Evolutionary conservation across 2,113 vertebrate genomes (phyloP).

Genomic region (Nicator chloris): DNA sequence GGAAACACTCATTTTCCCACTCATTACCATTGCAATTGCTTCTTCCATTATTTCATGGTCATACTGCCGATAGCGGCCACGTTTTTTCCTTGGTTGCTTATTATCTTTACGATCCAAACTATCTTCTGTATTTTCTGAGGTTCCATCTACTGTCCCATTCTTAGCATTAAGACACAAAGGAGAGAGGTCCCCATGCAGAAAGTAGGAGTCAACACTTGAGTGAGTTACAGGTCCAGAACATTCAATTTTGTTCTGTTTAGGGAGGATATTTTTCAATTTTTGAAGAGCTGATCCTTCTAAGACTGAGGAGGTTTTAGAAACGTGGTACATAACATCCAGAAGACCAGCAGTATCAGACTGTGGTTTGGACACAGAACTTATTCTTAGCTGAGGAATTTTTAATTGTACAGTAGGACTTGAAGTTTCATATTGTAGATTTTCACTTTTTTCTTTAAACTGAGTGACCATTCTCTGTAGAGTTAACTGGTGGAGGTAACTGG

Average conservation of each 20-base stretch:
- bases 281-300: constrained; percentile 85
- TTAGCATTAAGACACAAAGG: constrained; percentile 89
- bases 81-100: constrained; percentile 97
- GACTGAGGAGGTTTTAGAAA: constrained; percentile 84
- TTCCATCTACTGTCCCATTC: constrained; percentile 86
- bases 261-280: constrained; percentile 90
- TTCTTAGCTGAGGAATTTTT: constrained; percentile 91
- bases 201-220: constrained; percentile 85
- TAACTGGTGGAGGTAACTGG: constrained; percentile 93
- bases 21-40: constrained; percentile 97
- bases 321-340: constrained; percentile 88
- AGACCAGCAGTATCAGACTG: constrained; percentile 84
- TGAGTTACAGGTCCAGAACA: constrained; percentile 83
- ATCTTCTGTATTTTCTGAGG: constrained; percentile 84
- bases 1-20: constrained; percentile 98
- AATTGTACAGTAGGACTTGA: constrained; percentile 83
- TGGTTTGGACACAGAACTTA: constrained; percentile 82
- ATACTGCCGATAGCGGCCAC: constrained; percentile 96
- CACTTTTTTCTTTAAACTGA: constrained; percentile 86
- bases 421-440: constrained; percentile 78
- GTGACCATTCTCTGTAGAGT: constrained; percentile 90
- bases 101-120: constrained; percentile 86
- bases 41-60: constrained; percentile 98
- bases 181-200: constrained; percentile 88
- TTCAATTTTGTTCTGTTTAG: constrained; percentile 87